Evolutionary conservation across 2,888 invertebrate species (phyloP).

Genomic region (Hirtodrosophila cameraria): DNA sequence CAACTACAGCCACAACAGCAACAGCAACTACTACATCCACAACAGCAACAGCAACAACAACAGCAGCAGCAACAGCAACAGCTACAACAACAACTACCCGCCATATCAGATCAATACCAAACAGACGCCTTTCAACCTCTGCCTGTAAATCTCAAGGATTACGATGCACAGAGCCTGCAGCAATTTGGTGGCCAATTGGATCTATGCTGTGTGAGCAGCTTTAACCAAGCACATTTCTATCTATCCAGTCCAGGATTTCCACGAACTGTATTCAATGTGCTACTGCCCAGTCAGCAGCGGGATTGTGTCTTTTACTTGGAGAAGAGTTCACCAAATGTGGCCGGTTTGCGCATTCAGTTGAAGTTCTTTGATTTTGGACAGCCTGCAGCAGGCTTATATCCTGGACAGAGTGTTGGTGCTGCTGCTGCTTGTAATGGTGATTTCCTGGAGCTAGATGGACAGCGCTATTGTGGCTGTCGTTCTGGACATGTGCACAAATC

Average conservation of each 20-base stretch:
- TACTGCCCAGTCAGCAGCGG: slow-evolving; percentile 75
- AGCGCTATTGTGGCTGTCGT: slow-evolving; percentile 86
- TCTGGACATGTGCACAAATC: slow-evolving; percentile 79
- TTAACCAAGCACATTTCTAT: slow-evolving; percentile 84
- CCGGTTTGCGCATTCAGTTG: slow-evolving; percentile 85
- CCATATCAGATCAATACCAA: slow-evolving; percentile 65
- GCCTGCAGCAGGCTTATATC: slow-evolving; percentile 7
- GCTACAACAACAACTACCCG: slow-evolving; percentile 54
- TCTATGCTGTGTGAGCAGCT: slow-evolving; percentile 84
- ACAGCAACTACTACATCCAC: slow-evolving; percentile 15
- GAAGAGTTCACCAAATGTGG: slow-evolving; percentile 84
- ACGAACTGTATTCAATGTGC: slow-evolving; percentile 79
- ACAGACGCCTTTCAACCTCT: slow-evolving; percentile 55
- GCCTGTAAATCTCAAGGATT: slow-evolving; percentile 54
- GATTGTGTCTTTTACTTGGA: slow-evolving; percentile 86
- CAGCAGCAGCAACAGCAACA: slow-evolving; percentile 24
- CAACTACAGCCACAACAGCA: slow-evolving; percentile 28
- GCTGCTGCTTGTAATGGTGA: slow-evolving; percentile 84
- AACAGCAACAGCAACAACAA: slow-evolving; percentile 14
- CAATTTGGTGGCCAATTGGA: slow-evolving; percentile 64
- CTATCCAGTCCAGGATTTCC: slow-evolving; percentile 87
- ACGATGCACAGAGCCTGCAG: slow-evolving; percentile 57
- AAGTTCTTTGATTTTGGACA: slow-evolving; percentile 86
- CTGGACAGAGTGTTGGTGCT: slow-evolving; percentile 7
- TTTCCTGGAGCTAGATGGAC: slow-evolving; percentile 86